Conservation (phyloP, 2,113 vertebrate genomes). For the Cyprinodon brontotheroides region DNA sequence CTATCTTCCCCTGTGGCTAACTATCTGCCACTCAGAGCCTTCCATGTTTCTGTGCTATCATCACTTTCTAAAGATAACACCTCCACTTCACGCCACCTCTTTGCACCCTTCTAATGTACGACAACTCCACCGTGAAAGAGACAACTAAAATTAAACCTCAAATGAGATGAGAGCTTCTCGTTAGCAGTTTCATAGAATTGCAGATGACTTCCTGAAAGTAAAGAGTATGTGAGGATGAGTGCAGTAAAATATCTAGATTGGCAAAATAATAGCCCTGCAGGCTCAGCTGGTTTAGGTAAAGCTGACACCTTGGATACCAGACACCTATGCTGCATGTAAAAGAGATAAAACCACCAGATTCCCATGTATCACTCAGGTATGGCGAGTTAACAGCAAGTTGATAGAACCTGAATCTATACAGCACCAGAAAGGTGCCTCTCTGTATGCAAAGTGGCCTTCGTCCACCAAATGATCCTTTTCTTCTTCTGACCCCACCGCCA, state of each 20-base stretch:
- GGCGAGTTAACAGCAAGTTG: too few species aligned
- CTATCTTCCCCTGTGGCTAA: slow-evolving; percentile 11
- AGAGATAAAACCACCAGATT: slow-evolving; percentile 6
- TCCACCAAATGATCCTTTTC: neutral
- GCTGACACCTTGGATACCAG: slow-evolving; percentile 5
- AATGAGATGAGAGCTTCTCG: slow-evolving; percentile 36
- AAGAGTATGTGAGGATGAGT: neutral
- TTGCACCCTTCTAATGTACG: slow-evolving; percentile 31
- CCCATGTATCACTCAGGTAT: neutral
- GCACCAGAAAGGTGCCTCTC: slow-evolving; percentile 6
- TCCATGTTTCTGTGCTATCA: slow-evolving; percentile 66
- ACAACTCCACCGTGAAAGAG: slow-evolving; percentile 11
- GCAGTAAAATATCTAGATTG: slow-evolving; percentile 2
- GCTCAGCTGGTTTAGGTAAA: neutral
- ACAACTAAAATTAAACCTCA: slow-evolving; percentile 65
- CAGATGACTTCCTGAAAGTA: too few species aligned
- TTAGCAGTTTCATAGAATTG: neutral
- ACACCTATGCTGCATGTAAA: neutral
- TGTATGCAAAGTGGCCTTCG: slow-evolving; percentile 6
- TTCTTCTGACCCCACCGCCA: slow-evolving; percentile 27
- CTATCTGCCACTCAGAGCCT: slow-evolving; percentile 16
- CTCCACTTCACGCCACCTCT: slow-evolving; percentile 34
- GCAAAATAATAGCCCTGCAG: neutral
- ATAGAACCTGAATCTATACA: slow-evolving; percentile 27
- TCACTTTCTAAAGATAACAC: slow-evolving; percentile 79